Evolutionary conservation across 2,113 vertebrate species (phyloP).

Genomic region (Sisor rabdophorus): DNA sequence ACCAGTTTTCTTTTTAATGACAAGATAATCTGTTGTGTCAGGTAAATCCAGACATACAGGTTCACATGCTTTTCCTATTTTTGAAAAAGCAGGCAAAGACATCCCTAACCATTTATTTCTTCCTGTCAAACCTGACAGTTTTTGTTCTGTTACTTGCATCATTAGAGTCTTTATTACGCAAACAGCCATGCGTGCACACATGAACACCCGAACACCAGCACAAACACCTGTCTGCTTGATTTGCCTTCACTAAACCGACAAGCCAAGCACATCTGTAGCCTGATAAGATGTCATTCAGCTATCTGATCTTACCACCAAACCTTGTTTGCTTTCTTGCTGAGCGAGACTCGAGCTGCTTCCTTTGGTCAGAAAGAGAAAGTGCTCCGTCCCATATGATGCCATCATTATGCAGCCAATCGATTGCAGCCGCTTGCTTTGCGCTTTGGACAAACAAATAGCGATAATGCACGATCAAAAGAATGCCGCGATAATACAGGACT

Average conservation of each 20-base stretch:
- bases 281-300: conserved; percentile 17
- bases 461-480: conserved; percentile 55
- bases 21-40: background rate
- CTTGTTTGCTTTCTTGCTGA: background rate
- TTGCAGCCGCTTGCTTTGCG: conserved; percentile 42
- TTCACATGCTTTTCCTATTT: background rate
- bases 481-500: conserved; percentile 34
- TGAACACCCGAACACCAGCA: background rate
- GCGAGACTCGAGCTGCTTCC: background rate
- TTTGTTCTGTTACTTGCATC: background rate
- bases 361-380: background rate
- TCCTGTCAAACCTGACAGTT: background rate
- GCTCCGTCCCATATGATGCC: conserved; percentile 59
- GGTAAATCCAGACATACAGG: conserved; percentile 4
- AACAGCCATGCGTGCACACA: background rate
- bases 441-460: conserved; percentile 53
- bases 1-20: background rate
- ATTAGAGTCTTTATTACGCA: background rate
- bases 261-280: background rate
- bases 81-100: background rate
- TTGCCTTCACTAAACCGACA: conserved; percentile 3
- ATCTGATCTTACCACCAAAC: background rate
- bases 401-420: conserved; percentile 63
- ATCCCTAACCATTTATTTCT: background rate
- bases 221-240: conserved; percentile 3